phyloP scores from a whole-genome alignment of 2,888 invertebrate species.

The Nebria salina region DNA sequence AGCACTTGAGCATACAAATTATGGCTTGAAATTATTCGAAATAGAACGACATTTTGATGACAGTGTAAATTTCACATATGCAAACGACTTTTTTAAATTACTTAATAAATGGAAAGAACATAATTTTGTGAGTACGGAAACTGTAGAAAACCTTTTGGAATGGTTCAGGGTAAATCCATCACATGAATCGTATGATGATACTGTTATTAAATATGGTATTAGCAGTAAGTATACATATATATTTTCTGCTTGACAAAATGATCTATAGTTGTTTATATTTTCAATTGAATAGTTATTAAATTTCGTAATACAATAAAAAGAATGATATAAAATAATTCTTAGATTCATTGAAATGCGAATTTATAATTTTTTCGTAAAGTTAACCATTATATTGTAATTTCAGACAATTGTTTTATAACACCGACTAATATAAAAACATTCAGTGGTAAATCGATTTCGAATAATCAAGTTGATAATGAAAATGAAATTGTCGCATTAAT shows the following conservation, averaged over 20 bases:
- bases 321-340: too few species aligned
- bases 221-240: conserved; percentile 10
- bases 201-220: conserved; percentile 21
- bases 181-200: not conserved
- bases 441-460: not conserved
- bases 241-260: not conserved
- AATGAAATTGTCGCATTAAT: conserved; percentile 6
- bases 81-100: not conserved
- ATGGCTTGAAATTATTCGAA: conserved; percentile 5
- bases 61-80: conserved; percentile 6
- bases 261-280: too few species aligned
- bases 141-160: not conserved
- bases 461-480: not conserved
- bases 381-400: not conserved
- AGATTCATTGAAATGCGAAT: too few species aligned
- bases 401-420: not conserved
- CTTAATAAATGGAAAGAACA: not conserved
- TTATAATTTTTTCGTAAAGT: too few species aligned
- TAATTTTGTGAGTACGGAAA: not conserved
- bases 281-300: too few species aligned
- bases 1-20: not conserved
- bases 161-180: conserved; percentile 9
- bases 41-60: not conserved
- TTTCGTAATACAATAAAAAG: too few species aligned
- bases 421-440: conserved; percentile 5